phyloP scores from a whole-genome alignment of 2,888 invertebrate genomes.

The Dasypogon diadema region DNA sequence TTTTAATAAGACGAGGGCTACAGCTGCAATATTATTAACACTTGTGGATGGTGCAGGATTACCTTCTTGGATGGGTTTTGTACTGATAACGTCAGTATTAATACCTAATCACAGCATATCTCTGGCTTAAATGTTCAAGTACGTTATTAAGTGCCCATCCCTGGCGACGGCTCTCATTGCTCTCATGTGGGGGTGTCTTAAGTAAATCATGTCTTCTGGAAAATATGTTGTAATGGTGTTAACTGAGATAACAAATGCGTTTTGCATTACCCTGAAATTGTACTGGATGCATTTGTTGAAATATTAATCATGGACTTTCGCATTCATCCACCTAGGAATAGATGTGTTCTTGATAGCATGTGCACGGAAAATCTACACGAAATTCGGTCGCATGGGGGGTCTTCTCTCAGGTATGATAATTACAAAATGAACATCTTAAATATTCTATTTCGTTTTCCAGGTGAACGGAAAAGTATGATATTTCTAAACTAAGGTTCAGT shows the following conservation, averaged over 20 bases:
- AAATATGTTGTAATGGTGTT: slow-evolving; percentile 9
- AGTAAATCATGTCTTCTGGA: slow-evolving; percentile 18
- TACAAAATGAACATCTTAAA: no score
- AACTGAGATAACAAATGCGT: slow-evolving; percentile 15
- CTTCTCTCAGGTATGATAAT: no score
- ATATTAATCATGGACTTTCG: slow-evolving; percentile 43
- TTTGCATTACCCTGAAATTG: slow-evolving; percentile 34
- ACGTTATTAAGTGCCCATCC: slow-evolving; percentile 20
- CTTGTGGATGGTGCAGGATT: slow-evolving; percentile 29
- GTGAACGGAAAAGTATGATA: no score
- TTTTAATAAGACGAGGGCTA: slow-evolving; percentile 32
- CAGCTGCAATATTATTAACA: slow-evolving; percentile 28
- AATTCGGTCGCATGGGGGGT: no score
- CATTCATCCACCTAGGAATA: slow-evolving; percentile 9
- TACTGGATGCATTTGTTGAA: slow-evolving; percentile 43
- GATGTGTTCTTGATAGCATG: slow-evolving; percentile 12
- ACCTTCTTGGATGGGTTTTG: slow-evolving; percentile 26
- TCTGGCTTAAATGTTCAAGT: slow-evolving; percentile 19
- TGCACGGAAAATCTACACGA: no score
- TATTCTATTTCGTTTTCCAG: no score
- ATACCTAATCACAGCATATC: slow-evolving; percentile 31
- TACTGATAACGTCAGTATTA: slow-evolving; percentile 30
- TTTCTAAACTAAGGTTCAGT: no score
- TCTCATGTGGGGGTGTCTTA: slow-evolving; percentile 12
- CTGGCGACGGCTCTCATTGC: background rate